Evolutionary conservation across 2,113 vertebrate genomes (phyloP), one percentile per base, ranked within the genome.

Genomic region (Neomonachus schauinslandi): DNA sequence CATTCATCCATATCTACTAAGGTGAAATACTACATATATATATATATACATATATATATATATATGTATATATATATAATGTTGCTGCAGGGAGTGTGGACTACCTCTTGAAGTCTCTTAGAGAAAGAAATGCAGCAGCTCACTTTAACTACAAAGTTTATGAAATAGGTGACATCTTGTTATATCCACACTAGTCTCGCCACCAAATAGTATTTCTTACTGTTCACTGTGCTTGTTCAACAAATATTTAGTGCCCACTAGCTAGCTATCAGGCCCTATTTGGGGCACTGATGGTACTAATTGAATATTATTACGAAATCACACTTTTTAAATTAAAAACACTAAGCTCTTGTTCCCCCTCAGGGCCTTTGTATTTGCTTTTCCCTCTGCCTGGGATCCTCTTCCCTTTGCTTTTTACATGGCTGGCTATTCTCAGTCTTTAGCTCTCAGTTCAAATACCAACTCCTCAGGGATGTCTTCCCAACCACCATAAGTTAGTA

Each of bases 91-190:
- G 18, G 8, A 53, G 4, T 51, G 8, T 83, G 28, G 24, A 94
- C 61, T 67, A 51, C 2, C 33, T 97, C 71, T 85, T 91, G 11
- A 69, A 71, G 28, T 72, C 46, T 92, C 42, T 96, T 94, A 65
- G 63, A 28, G n/a, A 7, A 65, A 72, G 89, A 82, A 61, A 51
- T n/a, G 5, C 28, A 94, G 36, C 67, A 83, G 19, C 26, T 79
- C 55, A 61, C 65, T 63, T 93, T 24, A 83, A 33, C 46, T 88
- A 83, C 51, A 88, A 79, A 97, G 42, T 74, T 85, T 89, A 69
- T 76, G 21, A 53, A 94, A 80, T 91, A 74, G 11, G 71, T 21
- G 71, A 2, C 46, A 69, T 92, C 55, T 76, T 74, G 53, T 97
- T 63, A 80, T 39, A 77, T 63, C 11, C 19, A 31, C 13, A 39